phyloP scores from a whole-genome alignment of 2,888 invertebrate genomes.

The Spodoptera picta region DNA sequence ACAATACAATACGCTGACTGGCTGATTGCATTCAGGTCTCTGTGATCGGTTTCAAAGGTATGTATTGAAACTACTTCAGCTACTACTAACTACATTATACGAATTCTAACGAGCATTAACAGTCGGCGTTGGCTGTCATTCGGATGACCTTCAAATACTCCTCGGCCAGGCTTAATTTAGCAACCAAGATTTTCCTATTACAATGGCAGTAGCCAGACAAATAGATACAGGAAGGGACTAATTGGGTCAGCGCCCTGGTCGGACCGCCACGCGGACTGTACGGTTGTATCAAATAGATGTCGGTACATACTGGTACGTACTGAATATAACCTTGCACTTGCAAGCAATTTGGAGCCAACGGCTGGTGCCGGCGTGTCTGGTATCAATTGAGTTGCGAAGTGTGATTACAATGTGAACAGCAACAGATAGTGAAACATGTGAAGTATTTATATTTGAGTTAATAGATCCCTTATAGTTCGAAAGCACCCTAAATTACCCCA shows the following conservation, averaged over 20 bases:
- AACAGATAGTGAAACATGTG: no score
- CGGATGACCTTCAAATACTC: conserved; percentile 3
- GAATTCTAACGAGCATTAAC: neutral
- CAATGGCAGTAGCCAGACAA: neutral
- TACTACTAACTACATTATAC: no score
- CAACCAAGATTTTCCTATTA: neutral
- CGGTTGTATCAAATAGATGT: conserved; percentile 11
- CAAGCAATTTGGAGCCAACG: conserved; percentile 27
- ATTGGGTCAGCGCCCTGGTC: conserved; percentile 36
- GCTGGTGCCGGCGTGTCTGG: conserved; percentile 32
- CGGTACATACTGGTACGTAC: conserved; percentile 26
- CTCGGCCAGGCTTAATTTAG: neutral
- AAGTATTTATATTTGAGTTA: no score
- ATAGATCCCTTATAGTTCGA: no score
- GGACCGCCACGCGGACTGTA: conserved; percentile 12
- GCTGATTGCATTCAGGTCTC: neutral
- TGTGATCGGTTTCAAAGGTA: neutral
- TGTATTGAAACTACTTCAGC: no score
- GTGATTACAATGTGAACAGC: conserved; percentile 9
- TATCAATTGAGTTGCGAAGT: conserved; percentile 26
- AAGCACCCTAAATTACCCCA: no score
- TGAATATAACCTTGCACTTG: conserved; percentile 48
- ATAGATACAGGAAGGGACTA: conserved; percentile 19
- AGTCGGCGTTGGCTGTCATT: neutral
- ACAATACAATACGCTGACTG: conserved; percentile 3